Evolutionary conservation across 2,113 vertebrate species (phyloP).

Genomic region (Haemorhous mexicanus): DNA sequence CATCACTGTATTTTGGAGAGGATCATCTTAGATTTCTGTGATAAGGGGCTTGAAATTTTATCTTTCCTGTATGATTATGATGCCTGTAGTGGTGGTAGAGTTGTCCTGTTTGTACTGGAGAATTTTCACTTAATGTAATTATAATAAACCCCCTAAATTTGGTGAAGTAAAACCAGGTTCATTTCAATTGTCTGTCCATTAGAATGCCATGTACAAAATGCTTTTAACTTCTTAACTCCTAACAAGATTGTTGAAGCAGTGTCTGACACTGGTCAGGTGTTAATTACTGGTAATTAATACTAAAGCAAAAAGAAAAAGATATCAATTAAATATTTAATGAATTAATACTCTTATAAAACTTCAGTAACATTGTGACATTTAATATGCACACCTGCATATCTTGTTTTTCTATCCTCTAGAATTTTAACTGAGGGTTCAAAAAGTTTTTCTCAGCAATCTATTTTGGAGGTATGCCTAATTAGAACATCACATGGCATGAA

Average conservation of each 20-base stretch:
- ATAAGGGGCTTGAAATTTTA: not conserved
- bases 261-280: not conserved
- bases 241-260: not conserved
- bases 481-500: not conserved
- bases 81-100: not conserved
- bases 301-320: not conserved
- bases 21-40: not conserved
- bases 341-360: not conserved
- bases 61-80: not conserved
- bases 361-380: not conserved
- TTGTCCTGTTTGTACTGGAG: not conserved
- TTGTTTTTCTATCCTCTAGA: not conserved
- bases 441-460: not conserved
- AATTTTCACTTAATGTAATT: conserved; percentile 20
- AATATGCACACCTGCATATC: not conserved
- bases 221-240: not conserved
- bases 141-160: not conserved
- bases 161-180: not conserved
- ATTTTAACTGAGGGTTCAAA: not conserved
- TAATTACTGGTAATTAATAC: not conserved
- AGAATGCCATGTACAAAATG: not conserved
- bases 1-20: not conserved
- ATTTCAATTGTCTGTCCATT: not conserved
- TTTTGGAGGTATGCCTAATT: not conserved
- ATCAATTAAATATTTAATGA: not conserved